A percentile compares a stretch with the other conserved stretches of the same genome.
Evolutionary conservation across 2,113 vertebrate genomes (phyloP).

Genomic region (Columba livia): DNA sequence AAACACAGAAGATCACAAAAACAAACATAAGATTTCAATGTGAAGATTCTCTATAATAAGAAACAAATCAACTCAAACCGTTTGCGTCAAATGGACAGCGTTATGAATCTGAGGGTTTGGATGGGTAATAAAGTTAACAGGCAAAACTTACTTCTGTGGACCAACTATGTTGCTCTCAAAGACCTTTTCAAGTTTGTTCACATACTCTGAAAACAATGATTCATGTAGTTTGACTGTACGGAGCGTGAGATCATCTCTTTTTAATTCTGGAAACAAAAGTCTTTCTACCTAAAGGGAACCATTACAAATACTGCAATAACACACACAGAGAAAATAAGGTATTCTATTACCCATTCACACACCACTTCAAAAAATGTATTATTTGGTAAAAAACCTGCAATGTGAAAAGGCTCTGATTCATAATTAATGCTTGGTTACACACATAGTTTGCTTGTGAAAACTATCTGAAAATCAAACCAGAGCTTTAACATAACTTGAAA

Average conservation of each 20-base stretch:
- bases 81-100: background rate
- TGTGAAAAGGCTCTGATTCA: background rate
- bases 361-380: background rate
- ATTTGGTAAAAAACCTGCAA: background rate
- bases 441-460: background rate
- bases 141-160: constrained; percentile 81
- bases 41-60: background rate
- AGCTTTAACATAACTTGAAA: background rate
- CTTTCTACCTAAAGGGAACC: constrained; percentile 83
- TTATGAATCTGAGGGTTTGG: background rate
- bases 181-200: constrained; percentile 76
- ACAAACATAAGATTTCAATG: background rate
- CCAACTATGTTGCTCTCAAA: constrained; percentile 86
- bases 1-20: constrained; percentile 38
- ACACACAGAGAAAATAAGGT: background rate
- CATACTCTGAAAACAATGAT: constrained; percentile 75
- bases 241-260: constrained; percentile 72
- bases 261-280: constrained; percentile 79
- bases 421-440: background rate
- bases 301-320: background rate
- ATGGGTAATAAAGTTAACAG: background rate
- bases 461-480: background rate
- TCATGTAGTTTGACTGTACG: constrained; percentile 79
- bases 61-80: background rate
- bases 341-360: background rate